Conservation (phyloP, 1,140 invertebrate species). For the Nylanderia fulva region DNA sequence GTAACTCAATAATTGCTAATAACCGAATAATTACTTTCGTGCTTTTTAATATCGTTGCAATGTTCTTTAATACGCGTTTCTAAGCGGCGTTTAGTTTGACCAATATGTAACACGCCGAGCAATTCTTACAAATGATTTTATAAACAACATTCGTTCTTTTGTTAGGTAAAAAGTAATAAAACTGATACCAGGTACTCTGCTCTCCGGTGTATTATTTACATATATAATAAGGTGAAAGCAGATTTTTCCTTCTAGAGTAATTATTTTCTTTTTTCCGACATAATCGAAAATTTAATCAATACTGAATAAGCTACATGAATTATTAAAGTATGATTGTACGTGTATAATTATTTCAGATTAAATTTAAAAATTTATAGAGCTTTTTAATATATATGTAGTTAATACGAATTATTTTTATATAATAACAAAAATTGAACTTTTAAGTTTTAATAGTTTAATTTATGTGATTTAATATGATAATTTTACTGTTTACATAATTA, state of each 20-base stretch:
- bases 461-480: not conserved
- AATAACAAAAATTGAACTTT: not conserved
- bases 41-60: too few relatives aligned
- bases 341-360: not conserved
- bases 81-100: too few relatives aligned
- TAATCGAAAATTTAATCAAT: slow-evolving; percentile 4
- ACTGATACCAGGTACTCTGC: too few relatives aligned
- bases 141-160: too few relatives aligned
- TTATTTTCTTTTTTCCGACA: not conserved
- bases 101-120: too few relatives aligned
- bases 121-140: too few relatives aligned
- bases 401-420: not conserved
- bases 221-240: slow-evolving; percentile 21
- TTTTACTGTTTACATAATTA: not conserved
- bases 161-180: too few relatives aligned
- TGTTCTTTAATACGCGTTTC: too few relatives aligned
- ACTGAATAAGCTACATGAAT: not conserved
- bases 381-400: not conserved
- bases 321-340: not conserved
- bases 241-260: not conserved
- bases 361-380: not conserved
- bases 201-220: not conserved
- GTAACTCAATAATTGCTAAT: too few relatives aligned
- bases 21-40: too few relatives aligned
- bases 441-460: not conserved